A percentile compares a stretch with the other conserved stretches of the same genome.
Evolutionary conservation across 2,888 invertebrate species (phyloP).

Genomic region (Craniophora ligustri): DNA sequence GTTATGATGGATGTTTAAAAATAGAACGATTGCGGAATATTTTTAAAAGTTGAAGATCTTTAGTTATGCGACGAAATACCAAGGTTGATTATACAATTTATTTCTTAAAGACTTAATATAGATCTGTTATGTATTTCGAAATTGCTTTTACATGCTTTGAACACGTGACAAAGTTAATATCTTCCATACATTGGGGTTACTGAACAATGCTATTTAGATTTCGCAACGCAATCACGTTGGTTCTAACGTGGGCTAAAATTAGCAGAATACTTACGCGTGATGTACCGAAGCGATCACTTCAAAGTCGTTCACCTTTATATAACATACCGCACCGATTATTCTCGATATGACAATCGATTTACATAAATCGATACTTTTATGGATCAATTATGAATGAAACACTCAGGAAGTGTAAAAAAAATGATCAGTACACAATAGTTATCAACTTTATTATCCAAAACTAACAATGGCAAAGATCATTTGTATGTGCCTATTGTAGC

Average conservation of each 20-base stretch:
- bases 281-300: constrained; percentile 7
- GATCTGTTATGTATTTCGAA: constrained; percentile 6
- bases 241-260: constrained; percentile 53
- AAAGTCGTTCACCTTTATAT: constrained; percentile 53
- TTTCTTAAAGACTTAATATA: constrained; percentile 9
- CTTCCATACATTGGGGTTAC: constrained; percentile 49
- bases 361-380: constrained; percentile 56
- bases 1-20: constrained; percentile 49
- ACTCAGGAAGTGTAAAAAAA: constrained; percentile 79
- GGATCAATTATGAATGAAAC: constrained; percentile 59
- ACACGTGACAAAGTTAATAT: constrained; percentile 33
- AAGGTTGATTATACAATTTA: constrained; percentile 20
- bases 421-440: constrained; percentile 62
- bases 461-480: constrained; percentile 81
- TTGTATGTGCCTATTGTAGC: constrained; percentile 76
- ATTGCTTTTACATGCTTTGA: constrained; percentile 15
- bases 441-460: constrained; percentile 72
- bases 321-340: constrained; percentile 42
- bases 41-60: constrained; percentile 14
- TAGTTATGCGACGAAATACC: constrained; percentile 10
- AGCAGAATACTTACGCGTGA: constrained; percentile 10
- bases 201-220: constrained; percentile 63
- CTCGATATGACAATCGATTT: constrained; percentile 40
- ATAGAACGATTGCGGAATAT: constrained; percentile 25
- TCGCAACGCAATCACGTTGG: constrained; percentile 70